Base-by-base conservation (phyloP, 2,113 vertebrate genomes). In the Rhadina sibilatrix region DNA sequence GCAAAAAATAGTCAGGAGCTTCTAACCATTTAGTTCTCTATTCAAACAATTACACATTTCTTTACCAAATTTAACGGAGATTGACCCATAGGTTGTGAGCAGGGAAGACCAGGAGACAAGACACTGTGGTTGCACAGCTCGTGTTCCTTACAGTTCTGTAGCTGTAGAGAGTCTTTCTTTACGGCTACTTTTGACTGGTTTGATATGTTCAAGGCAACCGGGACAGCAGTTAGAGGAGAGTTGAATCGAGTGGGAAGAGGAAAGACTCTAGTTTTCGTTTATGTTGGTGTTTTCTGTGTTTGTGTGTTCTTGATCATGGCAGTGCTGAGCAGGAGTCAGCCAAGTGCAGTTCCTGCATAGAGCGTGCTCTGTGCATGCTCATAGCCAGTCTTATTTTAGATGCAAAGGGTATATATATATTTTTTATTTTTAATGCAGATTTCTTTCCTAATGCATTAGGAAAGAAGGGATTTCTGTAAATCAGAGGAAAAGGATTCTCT, bases 361-460 rank as follows among this genome's bases (percentile, higher is more conserved):
- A 40, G 2, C 0, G 0, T 25, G 18, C 40, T 47, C 10, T 56
- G 0, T 46, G 38, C 14, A 2, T 83, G 21, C 27, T 92, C 12
- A 1, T 52, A 24, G 10, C 25, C 3, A 5, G 12, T 11, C 72
- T 69, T 47, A 27, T 84, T 70, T 56, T 30, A 64, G 14, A 27
- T 74, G 40, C 18, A 64, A 64, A 47, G 13, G 38, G 15, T 18
- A 33, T 9, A 22, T 18, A 21, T 31, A 3, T 53, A n/a, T 38
- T 33, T 61, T 69, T 53, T 63, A 21, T 83, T 61, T 71, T 53
- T 54, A 12, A 46, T 46, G 22, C 22, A 13, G 52, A 69, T 40
- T 40, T 40, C 38, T 40, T 40, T 40, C 12, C 38, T 40, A 40
- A 16, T 31, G 14, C 19, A 10, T 78, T 38, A 92, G 33, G 21